Evolutionary conservation across 2,797 vertebrate species (phyloP), one percentile per base, ranked within the genome.

Genomic region (Danio tinwini): DNA sequence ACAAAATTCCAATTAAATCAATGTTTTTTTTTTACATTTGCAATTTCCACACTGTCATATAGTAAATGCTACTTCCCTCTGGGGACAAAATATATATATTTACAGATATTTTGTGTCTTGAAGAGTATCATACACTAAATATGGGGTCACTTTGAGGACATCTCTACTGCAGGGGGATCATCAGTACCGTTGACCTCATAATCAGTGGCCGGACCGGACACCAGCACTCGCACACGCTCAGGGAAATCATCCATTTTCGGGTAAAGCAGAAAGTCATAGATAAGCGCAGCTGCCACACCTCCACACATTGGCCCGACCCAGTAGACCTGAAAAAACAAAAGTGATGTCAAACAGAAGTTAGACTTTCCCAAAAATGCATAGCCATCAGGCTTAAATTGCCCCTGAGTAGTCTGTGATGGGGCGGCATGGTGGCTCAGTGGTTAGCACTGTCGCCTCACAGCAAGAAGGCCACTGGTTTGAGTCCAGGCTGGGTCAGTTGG

Each of bases 301-400:
- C 98, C 98, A 0, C 96, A 95, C 91, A 99, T 95, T 0, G 98
- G 98, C 16, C 98, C 98, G 77, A 99, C 97, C 98, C 98, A 99
- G 91, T 97, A 99, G 65, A 99, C 95, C 98, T 99, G 89, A 9
- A 80, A 84, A 5, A 52, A 53, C 81, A 2, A 76, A 68, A 87
- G 8, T 44, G 10, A 70, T 39, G 67, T 55, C 37, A 71, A 45
- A 61, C n/a, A 68, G 11, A 47, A 12, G 29, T 29, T 29, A 29
- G 29, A 29, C 29, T 29, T 29, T 29, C 29, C 29, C 29, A 29
- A 29, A 29, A 29, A 1, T 29, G 29, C 29, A 29, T 29, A 29
- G 29, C 29, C 29, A 29, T 29, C 29, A 29, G 1, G 29, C 29
- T 29, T 29, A 29, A 29, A 29, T 29, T n/a, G n/a, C n/a, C n/a